A percentile compares a stretch with the other conserved stretches of the same genome.
phyloP scores from a whole-genome alignment of 2,888 invertebrate genomes.

The Orthonychiurus folsomi region DNA sequence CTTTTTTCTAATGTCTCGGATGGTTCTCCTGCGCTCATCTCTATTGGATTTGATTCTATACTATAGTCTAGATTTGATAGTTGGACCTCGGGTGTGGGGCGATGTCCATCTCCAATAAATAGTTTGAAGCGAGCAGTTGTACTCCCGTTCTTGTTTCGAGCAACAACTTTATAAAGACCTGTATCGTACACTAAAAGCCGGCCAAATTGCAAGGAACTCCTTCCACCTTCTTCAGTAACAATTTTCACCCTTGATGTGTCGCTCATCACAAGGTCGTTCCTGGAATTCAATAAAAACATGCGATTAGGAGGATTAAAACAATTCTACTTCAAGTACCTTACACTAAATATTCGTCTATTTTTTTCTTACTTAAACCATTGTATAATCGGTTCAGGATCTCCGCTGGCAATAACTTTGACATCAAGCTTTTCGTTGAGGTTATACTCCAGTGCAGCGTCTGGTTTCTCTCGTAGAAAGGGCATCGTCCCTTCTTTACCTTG shows the following conservation, averaged over 20 bases:
- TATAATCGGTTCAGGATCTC: constrained; percentile 73
- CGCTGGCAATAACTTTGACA: constrained; percentile 72
- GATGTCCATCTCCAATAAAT: too few relatives aligned
- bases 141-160: constrained; percentile 71
- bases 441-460: constrained; percentile 50
- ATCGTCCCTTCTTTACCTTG: constrained; percentile 31
- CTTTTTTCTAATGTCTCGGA: too few relatives aligned
- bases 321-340: not conserved
- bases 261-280: constrained; percentile 67
- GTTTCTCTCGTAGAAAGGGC: constrained; percentile 89
- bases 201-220: not conserved
- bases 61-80: too few relatives aligned
- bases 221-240: not conserved
- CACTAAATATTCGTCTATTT: too few relatives aligned
- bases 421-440: constrained; percentile 46
- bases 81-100: too few relatives aligned
- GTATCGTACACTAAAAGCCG: constrained; percentile 51
- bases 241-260: too few relatives aligned
- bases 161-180: constrained; percentile 78
- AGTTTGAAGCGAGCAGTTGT: constrained; percentile 50
- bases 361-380: constrained; percentile 79
- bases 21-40: not conserved
- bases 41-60: too few relatives aligned
- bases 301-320: not conserved
- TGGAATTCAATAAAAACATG: constrained; percentile 40